Evolutionary conservation across 2,888 invertebrate genomes (phyloP).

Genomic region (Hypena proboscidalis): DNA sequence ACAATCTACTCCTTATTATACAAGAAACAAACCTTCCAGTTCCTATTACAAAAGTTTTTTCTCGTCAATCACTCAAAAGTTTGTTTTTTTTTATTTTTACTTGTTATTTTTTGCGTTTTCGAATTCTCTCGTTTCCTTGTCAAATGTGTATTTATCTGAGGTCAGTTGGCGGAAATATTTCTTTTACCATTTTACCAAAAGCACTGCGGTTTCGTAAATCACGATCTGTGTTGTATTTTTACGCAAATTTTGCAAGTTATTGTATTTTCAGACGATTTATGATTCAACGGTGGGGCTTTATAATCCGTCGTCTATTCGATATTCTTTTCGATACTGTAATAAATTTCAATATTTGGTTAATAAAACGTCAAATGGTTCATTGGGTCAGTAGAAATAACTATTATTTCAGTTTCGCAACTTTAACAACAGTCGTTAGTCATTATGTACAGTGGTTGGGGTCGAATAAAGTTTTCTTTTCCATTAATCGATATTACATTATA

Average conservation of each 20-base stretch:
- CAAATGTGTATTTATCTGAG: constrained; percentile 57
- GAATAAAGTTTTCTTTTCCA: no score
- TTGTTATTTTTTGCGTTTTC: constrained; percentile 51
- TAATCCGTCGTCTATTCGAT: constrained; percentile 11
- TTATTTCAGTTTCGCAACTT: no score
- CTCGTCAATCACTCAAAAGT: constrained; percentile 63
- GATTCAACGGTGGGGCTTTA: constrained; percentile 7
- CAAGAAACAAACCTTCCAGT: constrained; percentile 27
- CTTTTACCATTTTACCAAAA: constrained; percentile 20
- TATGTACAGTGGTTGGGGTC: no score
- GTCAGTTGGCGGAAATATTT: constrained; percentile 39
- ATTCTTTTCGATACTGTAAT: constrained; percentile 10
- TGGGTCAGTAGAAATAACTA: no score
- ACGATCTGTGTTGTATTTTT: constrained; percentile 19
- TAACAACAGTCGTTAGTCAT: no score
- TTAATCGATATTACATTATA: no score
- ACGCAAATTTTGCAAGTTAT: constrained; percentile 23
- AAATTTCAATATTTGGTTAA: constrained; percentile 15
- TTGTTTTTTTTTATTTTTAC: constrained; percentile 48
- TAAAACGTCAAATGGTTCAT: constrained; percentile 9
- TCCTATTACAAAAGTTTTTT: constrained; percentile 50
- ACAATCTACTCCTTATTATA: constrained; percentile 41
- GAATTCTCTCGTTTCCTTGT: constrained; percentile 50
- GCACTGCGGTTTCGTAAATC: constrained; percentile 23
- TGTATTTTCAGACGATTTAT: constrained; percentile 19